Percentiles rank a stretch among this genome's conserved stretches.
These are phyloP conservation scores for Ispidina lecontei DNA, from an alignment of 2,797 vertebrate genomes.

Conservation along the genomic window DNA sequence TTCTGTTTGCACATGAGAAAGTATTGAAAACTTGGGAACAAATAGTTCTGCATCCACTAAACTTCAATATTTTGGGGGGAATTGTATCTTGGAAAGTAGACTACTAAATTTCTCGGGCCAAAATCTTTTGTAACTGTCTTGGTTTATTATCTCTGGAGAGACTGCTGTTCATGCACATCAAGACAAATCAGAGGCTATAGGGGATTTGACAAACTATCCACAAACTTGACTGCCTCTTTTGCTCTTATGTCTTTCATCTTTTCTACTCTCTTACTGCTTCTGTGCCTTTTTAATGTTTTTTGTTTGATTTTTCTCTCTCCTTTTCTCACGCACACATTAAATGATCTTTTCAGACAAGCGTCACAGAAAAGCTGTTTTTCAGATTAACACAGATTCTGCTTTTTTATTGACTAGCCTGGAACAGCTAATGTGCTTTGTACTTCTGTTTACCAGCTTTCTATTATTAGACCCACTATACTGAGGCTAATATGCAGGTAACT, in stretches of 20 bases:
- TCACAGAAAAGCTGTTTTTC: background rate
- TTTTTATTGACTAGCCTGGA: background rate
- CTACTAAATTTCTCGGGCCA: background rate
- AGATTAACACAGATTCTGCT: background rate
- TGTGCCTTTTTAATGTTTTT: background rate
- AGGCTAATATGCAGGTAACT: background rate
- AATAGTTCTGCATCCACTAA: background rate
- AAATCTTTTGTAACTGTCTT: background rate
- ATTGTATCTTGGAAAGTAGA: background rate
- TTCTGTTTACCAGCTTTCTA: slow-evolving; percentile 13
- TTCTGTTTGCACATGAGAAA: background rate
- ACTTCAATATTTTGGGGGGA: background rate
- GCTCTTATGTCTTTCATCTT: background rate
- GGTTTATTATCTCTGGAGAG: background rate
- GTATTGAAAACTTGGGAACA: background rate
- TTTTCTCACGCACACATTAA: background rate
- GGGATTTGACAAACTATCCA: background rate
- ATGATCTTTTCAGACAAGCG: slow-evolving; percentile 12
- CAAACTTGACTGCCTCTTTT: background rate
- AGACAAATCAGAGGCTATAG: background rate
- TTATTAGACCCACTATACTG: background rate
- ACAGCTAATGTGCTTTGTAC: background rate
- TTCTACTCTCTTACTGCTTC: background rate
- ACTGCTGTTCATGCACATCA: background rate
- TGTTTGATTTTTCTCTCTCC: background rate